Conservation (phyloP, 2,113 vertebrate genomes). For the Parotia lawesii region DNA sequence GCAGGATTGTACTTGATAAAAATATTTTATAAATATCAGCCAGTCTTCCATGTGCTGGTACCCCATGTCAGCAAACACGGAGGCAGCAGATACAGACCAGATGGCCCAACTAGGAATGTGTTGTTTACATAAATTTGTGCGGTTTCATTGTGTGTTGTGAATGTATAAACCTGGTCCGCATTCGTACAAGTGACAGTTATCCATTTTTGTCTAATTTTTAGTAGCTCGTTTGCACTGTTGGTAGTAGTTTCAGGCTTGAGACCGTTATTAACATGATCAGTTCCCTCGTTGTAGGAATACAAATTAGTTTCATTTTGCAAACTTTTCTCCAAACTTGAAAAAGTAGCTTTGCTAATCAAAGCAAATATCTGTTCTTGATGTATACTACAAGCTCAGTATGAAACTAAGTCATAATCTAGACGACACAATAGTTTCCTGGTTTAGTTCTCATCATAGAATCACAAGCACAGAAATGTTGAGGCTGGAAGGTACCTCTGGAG, state of each 20-base stretch:
- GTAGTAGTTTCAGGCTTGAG: background rate
- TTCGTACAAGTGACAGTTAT: background rate
- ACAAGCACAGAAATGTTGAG: background rate
- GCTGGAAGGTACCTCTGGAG: background rate
- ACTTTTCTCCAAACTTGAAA: background rate
- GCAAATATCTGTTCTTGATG: background rate
- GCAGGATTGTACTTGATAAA: slow-evolving; percentile 15
- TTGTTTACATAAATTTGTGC: background rate
- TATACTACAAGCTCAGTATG: background rate
- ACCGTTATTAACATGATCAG: background rate
- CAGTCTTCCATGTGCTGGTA: background rate
- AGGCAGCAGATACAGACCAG: slow-evolving; percentile 4
- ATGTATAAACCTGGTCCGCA: background rate
- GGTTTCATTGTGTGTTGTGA: background rate
- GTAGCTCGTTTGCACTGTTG: background rate
- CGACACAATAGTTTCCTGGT: background rate
- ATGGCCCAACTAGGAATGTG: slow-evolving; percentile 3
- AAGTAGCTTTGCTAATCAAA: background rate
- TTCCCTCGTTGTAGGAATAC: background rate
- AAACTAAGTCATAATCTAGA: background rate
- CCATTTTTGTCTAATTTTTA: background rate
- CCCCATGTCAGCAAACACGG: background rate
- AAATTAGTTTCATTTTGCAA: background rate
- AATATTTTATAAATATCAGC: slow-evolving; percentile 39
- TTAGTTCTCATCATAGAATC: background rate